These are phyloP conservation scores for Ibycter americanus DNA, from an alignment of 2,797 vertebrate species.

Conservation along the genomic window DNA sequence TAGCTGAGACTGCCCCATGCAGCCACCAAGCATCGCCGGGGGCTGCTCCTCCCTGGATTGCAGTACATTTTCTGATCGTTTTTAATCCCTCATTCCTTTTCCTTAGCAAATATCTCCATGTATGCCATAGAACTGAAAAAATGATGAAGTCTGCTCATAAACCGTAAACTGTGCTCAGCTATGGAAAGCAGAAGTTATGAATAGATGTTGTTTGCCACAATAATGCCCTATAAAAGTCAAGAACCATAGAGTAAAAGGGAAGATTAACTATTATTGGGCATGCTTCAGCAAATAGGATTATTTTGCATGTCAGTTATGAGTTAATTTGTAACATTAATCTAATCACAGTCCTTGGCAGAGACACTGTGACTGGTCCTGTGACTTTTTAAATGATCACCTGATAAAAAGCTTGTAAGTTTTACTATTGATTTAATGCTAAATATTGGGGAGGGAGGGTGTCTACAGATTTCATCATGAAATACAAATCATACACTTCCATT, in stretches of 20 bases:
- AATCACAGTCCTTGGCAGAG: neutral
- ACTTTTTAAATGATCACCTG: constrained; percentile 46
- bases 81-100: neutral
- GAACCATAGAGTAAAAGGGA: neutral
- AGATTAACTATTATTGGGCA: constrained; percentile 48
- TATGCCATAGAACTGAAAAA: neutral
- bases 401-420: constrained; percentile 28
- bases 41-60: neutral
- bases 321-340: constrained; percentile 48
- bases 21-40: fast-evolving
- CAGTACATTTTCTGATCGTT: neutral
- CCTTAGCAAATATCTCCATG: neutral
- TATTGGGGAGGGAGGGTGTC: neutral
- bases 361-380: constrained; percentile 48
- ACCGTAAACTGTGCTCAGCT: neutral
- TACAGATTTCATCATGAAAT: neutral
- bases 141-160: neutral
- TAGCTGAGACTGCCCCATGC: neutral
- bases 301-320: constrained; percentile 43
- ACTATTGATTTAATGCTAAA: constrained; percentile 7
- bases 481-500: neutral
- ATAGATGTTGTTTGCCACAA: constrained; percentile 18
- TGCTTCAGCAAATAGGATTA: constrained; percentile 51
- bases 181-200: constrained; percentile 16
- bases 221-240: constrained; percentile 39